A percentile compares a stretch with the other conserved stretches of the same genome.
phyloP scores from a whole-genome alignment of 2,797 vertebrate genomes.

The Lagocephalus sceleratus region DNA sequence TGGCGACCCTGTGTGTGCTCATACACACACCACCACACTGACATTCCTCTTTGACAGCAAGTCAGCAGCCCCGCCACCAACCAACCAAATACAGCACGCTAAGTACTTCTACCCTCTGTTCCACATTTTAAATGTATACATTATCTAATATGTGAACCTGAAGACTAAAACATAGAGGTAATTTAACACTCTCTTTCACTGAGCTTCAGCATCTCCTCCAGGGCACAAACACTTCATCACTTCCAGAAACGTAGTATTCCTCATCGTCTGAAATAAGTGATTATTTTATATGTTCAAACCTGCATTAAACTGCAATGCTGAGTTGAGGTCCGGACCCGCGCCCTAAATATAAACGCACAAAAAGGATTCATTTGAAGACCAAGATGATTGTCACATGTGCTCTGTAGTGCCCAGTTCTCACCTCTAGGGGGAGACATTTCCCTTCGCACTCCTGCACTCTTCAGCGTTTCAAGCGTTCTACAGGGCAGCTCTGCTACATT shows the following conservation, averaged over 20 bases:
- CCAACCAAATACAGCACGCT: no score
- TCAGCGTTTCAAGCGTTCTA: constrained; percentile 1
- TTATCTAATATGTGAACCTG: background rate
- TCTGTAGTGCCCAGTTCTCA: constrained; percentile 30
- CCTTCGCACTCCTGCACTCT: background rate
- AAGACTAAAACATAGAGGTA: background rate
- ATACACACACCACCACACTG: constrained; percentile 26
- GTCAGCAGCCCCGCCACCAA: no score
- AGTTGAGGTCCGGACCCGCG: no score
- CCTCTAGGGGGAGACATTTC: constrained; percentile 54
- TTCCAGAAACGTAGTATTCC: no score
- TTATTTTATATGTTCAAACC: no score
- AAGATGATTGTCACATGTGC: background rate
- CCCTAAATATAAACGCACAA: background rate
- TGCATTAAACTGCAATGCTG: no score
- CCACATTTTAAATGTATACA: no score
- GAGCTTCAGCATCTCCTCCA: background rate
- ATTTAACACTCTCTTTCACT: background rate
- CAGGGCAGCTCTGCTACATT: background rate
- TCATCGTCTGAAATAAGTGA: no score
- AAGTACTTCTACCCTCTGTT: no score
- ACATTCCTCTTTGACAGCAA: background rate
- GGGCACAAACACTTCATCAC: background rate
- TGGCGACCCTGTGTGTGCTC: constrained; percentile 19
- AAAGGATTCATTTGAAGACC: background rate